Evolutionary conservation across 2,797 vertebrate genomes (phyloP).

Genomic region (Crenuchus spilurus): DNA sequence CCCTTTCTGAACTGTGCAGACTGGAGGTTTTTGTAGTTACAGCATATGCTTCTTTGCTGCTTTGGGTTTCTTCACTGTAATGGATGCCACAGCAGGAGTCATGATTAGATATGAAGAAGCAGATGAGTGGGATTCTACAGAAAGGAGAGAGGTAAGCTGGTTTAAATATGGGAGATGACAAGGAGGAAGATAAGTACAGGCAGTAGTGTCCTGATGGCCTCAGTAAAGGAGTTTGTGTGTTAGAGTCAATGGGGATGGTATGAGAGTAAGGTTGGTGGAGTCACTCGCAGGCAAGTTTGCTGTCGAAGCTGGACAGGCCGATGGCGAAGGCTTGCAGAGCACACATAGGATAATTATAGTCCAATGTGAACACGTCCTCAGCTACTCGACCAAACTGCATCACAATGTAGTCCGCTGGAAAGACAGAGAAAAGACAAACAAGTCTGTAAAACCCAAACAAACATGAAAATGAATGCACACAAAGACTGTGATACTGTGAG

Average conservation of each 20-base stretch:
- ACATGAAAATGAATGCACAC: background rate
- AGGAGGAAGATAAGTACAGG: background rate
- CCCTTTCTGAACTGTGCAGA: background rate
- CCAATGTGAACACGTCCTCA: conserved; percentile 94
- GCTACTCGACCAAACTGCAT: conserved; percentile 98
- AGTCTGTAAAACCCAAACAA: background rate
- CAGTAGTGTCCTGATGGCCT: background rate
- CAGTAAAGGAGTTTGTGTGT: background rate
- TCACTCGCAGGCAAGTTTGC: conserved; percentile 96
- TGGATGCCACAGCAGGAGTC: background rate
- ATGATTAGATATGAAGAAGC: background rate
- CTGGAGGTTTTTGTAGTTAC: background rate
- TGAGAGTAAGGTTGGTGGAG: background rate
- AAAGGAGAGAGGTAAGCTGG: background rate
- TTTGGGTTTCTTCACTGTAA: background rate
- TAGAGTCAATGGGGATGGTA: too few species aligned
- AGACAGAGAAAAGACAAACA: background rate
- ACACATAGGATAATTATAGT: conserved; percentile 97
- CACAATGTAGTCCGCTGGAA: conserved; percentile 92
- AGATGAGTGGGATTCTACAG: background rate
- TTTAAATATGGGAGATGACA: background rate
- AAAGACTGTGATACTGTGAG: too few species aligned
- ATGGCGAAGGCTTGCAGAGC: conserved; percentile 97
- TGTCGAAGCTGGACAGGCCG: conserved; percentile 96
- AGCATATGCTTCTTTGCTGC: background rate